Percentiles rank a stretch among this genome's conserved stretches.
phyloP scores from a whole-genome alignment of 2,113 vertebrate species.

The Hiodon alosoides region DNA sequence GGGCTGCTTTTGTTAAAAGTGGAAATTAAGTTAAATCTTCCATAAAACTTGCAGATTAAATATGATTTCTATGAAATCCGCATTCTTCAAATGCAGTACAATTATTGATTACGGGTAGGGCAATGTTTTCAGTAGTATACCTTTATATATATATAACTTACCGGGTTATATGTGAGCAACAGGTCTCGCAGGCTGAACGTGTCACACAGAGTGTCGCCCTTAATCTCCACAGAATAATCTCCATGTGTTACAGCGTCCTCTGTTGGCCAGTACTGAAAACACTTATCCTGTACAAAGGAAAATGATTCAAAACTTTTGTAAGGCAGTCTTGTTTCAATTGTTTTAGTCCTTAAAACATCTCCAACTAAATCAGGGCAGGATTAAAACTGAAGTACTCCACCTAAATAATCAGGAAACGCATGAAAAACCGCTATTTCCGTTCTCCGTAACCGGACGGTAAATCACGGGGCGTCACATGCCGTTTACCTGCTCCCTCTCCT shows the following conservation, averaged over 20 bases:
- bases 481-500: constrained; percentile 83
- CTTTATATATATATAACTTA: constrained; percentile 40
- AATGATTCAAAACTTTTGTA: neutral
- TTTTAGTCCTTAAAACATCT: neutral
- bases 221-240: constrained; percentile 80
- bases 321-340: neutral
- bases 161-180: constrained; percentile 78
- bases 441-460: neutral
- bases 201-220: constrained; percentile 76
- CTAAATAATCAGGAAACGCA: too few species aligned
- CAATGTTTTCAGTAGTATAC: too few species aligned
- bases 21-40: too few species aligned
- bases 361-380: neutral
- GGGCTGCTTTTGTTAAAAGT: too few species aligned
- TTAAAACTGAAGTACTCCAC: too few species aligned
- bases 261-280: constrained; percentile 94
- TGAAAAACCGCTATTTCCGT: too few species aligned
- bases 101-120: too few species aligned
- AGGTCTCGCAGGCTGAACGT: constrained; percentile 88
- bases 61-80: too few species aligned
- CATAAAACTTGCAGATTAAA: too few species aligned
- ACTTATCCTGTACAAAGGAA: constrained; percentile 74
- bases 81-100: too few species aligned
- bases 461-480: neutral
- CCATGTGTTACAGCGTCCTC: constrained; percentile 82